Conservation (phyloP, 2,888 invertebrate species). For the Ditula angustiorana region DNA sequence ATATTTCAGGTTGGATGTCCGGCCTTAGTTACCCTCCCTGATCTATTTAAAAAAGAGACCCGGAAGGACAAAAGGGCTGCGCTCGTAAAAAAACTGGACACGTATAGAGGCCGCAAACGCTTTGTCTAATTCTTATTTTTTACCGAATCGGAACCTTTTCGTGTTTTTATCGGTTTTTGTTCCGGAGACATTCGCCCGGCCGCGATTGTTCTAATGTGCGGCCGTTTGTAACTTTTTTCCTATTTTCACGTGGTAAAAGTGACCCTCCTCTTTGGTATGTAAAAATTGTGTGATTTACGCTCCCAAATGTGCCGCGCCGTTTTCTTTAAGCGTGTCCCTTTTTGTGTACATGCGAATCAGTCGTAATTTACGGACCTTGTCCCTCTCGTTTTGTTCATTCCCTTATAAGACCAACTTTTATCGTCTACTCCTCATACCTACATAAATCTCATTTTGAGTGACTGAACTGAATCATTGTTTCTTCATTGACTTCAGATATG, state of each 20-base stretch:
- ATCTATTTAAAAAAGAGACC: conserved; percentile 85
- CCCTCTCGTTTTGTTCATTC: conserved; percentile 23
- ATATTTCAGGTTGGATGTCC: conserved; percentile 82
- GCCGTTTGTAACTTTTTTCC: conserved; percentile 82
- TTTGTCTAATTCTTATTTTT: conserved; percentile 85
- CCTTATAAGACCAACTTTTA: conserved; percentile 11
- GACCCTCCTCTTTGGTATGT: conserved; percentile 69
- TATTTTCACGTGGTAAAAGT: conserved; percentile 63
- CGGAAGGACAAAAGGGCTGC: conserved; percentile 83
- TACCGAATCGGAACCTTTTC: conserved; percentile 83
- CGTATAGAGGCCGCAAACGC: conserved; percentile 78
- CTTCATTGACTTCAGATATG: not conserved
- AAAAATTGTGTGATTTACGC: conserved; percentile 70
- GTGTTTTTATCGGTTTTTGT: conserved; percentile 85
- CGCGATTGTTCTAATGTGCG: conserved; percentile 81
- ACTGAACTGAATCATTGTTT: not conserved
- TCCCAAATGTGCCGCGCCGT: conserved; percentile 47
- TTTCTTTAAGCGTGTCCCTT: conserved; percentile 52
- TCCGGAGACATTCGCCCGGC: conserved; percentile 77
- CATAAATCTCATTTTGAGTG: not conserved
- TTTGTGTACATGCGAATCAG: conserved; percentile 40
- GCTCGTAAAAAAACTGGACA: conserved; percentile 83
- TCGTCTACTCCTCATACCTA: not conserved
- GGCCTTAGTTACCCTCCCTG: conserved; percentile 81
- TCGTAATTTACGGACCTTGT: conserved; percentile 42